Conservation (phyloP, 2,113 vertebrate species). For the Suncus etruscus region DNA sequence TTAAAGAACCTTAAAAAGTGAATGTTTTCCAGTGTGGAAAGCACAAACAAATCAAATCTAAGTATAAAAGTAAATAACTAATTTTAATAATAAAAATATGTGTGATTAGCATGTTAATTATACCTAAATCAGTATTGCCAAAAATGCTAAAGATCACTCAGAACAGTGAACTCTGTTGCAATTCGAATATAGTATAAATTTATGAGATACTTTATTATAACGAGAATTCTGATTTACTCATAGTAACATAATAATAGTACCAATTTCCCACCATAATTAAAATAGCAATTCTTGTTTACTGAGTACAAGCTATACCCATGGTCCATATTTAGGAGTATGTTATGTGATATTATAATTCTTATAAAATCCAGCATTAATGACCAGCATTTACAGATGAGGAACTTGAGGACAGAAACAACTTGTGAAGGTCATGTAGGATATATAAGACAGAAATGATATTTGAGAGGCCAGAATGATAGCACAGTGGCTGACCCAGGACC, state of each 20-base stretch:
- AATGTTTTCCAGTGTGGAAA: neutral
- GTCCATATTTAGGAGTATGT: no score
- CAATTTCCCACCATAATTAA: neutral
- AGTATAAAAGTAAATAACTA: neutral
- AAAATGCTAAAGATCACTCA: neutral
- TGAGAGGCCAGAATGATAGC: no score
- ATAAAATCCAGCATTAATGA: neutral
- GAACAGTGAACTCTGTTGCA: neutral
- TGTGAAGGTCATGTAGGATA: neutral
- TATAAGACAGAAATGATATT: neutral
- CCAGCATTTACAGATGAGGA: neutral
- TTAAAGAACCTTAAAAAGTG: neutral
- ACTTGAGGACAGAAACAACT: neutral
- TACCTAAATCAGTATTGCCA: neutral
- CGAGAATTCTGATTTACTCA: neutral
- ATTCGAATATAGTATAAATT: neutral
- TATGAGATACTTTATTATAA: neutral
- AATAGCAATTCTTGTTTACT: no score
- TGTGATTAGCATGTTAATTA: neutral
- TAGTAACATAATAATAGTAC: rapidly evolving
- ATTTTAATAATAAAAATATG: conserved; percentile 5
- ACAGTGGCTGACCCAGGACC: no score
- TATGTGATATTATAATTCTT: neutral
- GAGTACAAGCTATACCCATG: no score
- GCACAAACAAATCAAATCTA: neutral